A percentile compares a stretch with the other conserved stretches of the same genome.
phyloP scores from a whole-genome alignment of 2,888 invertebrate genomes.

The Adelognathus sp. region DNA sequence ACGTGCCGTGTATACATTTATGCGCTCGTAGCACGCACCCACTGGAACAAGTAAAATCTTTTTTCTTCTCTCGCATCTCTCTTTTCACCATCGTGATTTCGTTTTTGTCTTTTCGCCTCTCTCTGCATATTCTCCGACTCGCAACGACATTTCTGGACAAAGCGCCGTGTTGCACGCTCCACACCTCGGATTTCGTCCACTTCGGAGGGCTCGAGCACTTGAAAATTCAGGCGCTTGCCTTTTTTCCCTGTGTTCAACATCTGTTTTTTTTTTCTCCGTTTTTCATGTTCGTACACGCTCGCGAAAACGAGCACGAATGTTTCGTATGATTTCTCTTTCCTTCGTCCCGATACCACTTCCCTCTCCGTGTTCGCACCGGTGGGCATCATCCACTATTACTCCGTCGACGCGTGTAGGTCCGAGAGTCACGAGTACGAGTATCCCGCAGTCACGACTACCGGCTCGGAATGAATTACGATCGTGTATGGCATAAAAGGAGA shows the following conservation, averaged over 20 bases:
- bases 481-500: constrained; percentile 17
- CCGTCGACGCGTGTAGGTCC: neutral
- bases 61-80: neutral
- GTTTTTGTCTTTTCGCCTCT: neutral
- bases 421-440: constrained; percentile 8
- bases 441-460: constrained; percentile 40
- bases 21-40: constrained; percentile 16
- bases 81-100: neutral
- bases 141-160: constrained; percentile 15
- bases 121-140: neutral
- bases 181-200: constrained; percentile 30
- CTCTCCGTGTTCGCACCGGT: neutral
- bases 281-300: neutral
- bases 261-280: neutral
- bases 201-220: constrained; percentile 29
- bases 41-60: constrained; percentile 23
- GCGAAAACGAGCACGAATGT: neutral
- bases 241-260: neutral
- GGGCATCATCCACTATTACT: constrained; percentile 5
- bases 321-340: neutral
- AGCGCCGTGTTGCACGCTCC: constrained; percentile 1
- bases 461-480: constrained; percentile 46
- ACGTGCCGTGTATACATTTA: neutral
- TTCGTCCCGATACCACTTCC: neutral
- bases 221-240: neutral